Conservation (phyloP, 2,113 vertebrate genomes). For the Amphiprion percula region DNA sequence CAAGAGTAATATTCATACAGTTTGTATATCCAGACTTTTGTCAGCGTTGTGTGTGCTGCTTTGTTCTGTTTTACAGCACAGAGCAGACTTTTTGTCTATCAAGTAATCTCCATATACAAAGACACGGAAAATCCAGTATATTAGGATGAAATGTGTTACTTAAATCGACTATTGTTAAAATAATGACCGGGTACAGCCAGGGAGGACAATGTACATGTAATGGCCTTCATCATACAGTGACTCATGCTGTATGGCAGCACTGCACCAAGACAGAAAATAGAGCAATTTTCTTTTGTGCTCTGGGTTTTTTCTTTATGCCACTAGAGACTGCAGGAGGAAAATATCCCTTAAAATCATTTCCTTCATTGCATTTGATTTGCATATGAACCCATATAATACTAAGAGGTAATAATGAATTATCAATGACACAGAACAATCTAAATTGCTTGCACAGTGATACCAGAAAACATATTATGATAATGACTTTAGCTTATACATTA, state of each 20-base stretch:
- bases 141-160: slow-evolving; percentile 4
- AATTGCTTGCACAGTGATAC: slow-evolving; percentile 70
- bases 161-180: slow-evolving; percentile 34
- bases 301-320: slow-evolving; percentile 19
- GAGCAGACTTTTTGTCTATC: neutral
- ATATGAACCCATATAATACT: slow-evolving; percentile 71
- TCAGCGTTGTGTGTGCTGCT: neutral
- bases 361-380: slow-evolving; percentile 75
- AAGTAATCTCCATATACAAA: neutral
- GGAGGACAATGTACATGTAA: slow-evolving; percentile 44
- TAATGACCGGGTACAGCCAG: slow-evolving; percentile 4
- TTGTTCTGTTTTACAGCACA: neutral
- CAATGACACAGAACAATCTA: slow-evolving; percentile 72
- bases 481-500: slow-evolving; percentile 70
- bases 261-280: slow-evolving; percentile 50
- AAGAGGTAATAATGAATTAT: slow-evolving; percentile 73
- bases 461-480: slow-evolving; percentile 81
- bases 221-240: slow-evolving; percentile 52
- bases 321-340: slow-evolving; percentile 49
- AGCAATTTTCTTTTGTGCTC: slow-evolving; percentile 56
- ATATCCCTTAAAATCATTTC: slow-evolving; percentile 61
- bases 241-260: slow-evolving; percentile 46
- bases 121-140: neutral
- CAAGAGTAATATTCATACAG: neutral
- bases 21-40: neutral